These are phyloP conservation scores for Ptilorrhoa leucosticta DNA, from an alignment of 2,113 vertebrate genomes.

Conservation along the genomic window DNA sequence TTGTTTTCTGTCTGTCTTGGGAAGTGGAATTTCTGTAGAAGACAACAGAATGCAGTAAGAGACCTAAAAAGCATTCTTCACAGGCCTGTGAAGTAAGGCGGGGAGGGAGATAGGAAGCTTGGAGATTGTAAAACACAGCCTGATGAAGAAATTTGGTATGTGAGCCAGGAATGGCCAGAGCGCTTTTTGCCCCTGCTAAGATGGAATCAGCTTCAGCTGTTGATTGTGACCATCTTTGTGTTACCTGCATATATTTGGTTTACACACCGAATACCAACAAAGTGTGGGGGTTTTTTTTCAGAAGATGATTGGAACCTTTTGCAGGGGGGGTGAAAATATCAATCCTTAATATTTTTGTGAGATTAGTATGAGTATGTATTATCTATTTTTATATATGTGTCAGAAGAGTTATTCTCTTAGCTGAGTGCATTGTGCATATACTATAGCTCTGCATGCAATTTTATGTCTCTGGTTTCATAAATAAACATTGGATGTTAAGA, in stretches of 20 bases:
- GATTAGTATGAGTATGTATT: background rate
- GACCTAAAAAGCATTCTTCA: background rate
- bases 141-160: background rate
- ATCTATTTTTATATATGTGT: background rate
- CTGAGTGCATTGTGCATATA: background rate
- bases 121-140: background rate
- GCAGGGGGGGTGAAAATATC: background rate
- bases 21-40: background rate
- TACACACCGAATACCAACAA: background rate
- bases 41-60: background rate
- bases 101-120: background rate
- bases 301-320: background rate
- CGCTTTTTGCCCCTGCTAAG: fast-evolving
- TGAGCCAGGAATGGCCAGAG: background rate
- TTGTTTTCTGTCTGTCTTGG: background rate
- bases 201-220: background rate
- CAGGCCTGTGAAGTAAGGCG: background rate
- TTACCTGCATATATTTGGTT: background rate
- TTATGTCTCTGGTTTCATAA: constrained; percentile 32
- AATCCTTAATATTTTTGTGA: background rate
- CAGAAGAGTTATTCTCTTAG: constrained; percentile 30
- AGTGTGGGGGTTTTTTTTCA: background rate
- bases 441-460: background rate
- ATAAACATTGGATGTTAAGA: constrained; percentile 1
- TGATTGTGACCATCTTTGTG: background rate